Evolutionary conservation across 2,888 invertebrate species (phyloP), one percentile per base, ranked within the genome.

Genomic region (Allolobophora icterica): DNA sequence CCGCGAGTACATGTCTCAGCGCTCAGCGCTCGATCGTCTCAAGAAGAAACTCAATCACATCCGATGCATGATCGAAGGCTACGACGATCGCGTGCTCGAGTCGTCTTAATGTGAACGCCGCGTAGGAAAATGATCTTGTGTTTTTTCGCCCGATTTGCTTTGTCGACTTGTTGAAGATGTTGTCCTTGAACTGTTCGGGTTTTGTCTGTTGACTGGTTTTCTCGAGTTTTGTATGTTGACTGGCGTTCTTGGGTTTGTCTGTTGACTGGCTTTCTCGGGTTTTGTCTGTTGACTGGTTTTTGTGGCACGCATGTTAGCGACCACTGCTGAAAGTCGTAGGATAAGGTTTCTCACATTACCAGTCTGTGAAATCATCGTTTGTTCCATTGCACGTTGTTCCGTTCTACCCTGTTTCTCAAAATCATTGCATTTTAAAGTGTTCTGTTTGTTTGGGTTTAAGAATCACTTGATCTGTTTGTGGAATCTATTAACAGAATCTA

Each of bases 21-120:
- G 71, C 30, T 71, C 71, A 13, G 71, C 71, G 8, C 71, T 71
- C n/a, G 71, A 71, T n/a, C 71, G 71, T 0, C 71, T 71, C n/a
- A 71, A 71, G n/a, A 71, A 71, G 71, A 71, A 71, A n/a, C 71
- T 71, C 71, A 71, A 71, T 13, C 71, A 71, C 71, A 71, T 71
- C n/a, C 2, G 71, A n/a, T 8, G 8, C 30, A 71, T 71, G 71
- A 71, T 71, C 30, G 71, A 71, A 17, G 71, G n/a, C 6, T 71
- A 71, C 8, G 71, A 71, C 11, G n/a, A 71, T 71, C 71, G 71
- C 71, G 71, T 71, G 17, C 13, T 71, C 8, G 30, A 71, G 8
- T 71, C 71, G 17, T 71, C 71, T n/a, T 71, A n/a, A 71, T 11
- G 71, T n/a, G 11, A 71, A n/a, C 71, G 30, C n/a, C n/a, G 8